Percentiles rank a stretch among this genome's conserved stretches.
Evolutionary conservation across 2,888 invertebrate species (phyloP).

Genomic region (Junonia oenone): DNA sequence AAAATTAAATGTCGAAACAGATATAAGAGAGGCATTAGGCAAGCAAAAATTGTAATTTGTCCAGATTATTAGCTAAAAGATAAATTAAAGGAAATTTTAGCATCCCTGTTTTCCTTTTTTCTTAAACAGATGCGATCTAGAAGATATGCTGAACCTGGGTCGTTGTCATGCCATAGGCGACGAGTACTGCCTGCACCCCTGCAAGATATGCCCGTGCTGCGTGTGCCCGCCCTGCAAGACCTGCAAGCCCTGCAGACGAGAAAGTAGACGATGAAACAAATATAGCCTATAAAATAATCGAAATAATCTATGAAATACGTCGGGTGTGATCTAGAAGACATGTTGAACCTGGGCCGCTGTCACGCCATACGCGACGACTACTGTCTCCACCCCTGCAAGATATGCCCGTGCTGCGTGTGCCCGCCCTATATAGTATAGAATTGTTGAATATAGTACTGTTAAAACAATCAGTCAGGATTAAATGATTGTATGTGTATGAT

Average conservation of each 20-base stretch:
- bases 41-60: too few relatives aligned
- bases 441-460: too few relatives aligned
- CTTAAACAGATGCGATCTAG: conserved; percentile 61
- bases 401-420: conserved; percentile 20
- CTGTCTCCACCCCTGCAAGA: conserved; percentile 44
- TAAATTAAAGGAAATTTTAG: too few relatives aligned
- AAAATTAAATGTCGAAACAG: too few relatives aligned
- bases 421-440: too few relatives aligned
- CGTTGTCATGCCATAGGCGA: conserved; percentile 60
- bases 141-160: conserved; percentile 62
- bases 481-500: too few relatives aligned
- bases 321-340: conserved; percentile 61
- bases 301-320: too few relatives aligned
- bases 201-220: conserved; percentile 34
- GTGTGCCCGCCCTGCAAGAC: conserved; percentile 29
- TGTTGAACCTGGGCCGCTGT: conserved; percentile 61
- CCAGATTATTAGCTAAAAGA: too few relatives aligned
- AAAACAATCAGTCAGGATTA: too few relatives aligned
- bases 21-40: too few relatives aligned
- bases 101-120: too few relatives aligned
- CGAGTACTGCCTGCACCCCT: conserved; percentile 52
- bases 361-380: conserved; percentile 63
- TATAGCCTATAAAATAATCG: not conserved
- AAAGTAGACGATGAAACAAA: not conserved
- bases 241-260: conserved; percentile 27